Evolutionary conservation across 2,888 invertebrate genomes (phyloP).

Genomic region (Julus scanicus): DNA sequence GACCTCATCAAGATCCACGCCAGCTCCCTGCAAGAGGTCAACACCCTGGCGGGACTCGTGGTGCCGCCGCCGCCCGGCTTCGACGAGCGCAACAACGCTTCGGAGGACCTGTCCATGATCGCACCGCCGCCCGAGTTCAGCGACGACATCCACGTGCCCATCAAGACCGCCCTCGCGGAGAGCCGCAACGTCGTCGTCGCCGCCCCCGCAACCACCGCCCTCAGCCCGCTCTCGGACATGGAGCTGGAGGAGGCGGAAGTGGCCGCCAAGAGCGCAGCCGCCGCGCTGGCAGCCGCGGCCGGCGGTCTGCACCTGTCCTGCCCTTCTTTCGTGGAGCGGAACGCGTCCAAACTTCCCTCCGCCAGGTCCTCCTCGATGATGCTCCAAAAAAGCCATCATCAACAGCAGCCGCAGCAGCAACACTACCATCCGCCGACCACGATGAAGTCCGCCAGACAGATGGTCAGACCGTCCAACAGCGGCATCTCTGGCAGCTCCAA

Average conservation of each 20-base stretch:
- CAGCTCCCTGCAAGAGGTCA: constrained; percentile 64
- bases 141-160: constrained; percentile 70
- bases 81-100: constrained; percentile 58
- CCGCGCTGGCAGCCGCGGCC: constrained; percentile 55
- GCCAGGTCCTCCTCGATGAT: constrained; percentile 3
- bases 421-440: constrained; percentile 54
- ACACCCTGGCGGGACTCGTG: constrained; percentile 60
- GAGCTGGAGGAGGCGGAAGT: constrained; percentile 53
- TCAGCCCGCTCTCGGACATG: constrained; percentile 56
- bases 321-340: constrained; percentile 53
- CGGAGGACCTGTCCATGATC: constrained; percentile 63
- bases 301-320: constrained; percentile 57
- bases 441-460: constrained; percentile 38
- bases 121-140: constrained; percentile 93
- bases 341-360: constrained; percentile 10
- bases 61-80: constrained; percentile 61
- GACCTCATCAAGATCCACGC: constrained; percentile 65
- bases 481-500: neutral
- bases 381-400: neutral
- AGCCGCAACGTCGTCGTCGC: neutral
- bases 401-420: constrained; percentile 36
- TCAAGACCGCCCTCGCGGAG: constrained; percentile 49
- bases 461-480: constrained; percentile 50
- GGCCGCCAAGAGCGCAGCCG: constrained; percentile 57
- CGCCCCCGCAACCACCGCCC: neutral